Evolutionary conservation across 2,888 invertebrate species (phyloP), one percentile per base, ranked within the genome.

Genomic region (Ecliptopera silaceata): DNA sequence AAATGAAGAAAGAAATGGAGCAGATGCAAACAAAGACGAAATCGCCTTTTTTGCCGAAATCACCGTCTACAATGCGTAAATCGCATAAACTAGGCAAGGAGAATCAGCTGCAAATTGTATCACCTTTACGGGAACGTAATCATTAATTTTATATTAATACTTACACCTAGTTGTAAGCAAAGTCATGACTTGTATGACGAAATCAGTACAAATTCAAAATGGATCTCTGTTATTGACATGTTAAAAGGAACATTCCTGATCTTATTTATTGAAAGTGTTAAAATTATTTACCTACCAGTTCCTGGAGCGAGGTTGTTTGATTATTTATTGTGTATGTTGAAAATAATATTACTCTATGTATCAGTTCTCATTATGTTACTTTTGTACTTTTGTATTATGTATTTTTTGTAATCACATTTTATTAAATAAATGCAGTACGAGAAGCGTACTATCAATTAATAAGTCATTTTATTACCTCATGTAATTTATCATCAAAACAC

Each of bases 91-190:
- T 89, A 39, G 90, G 91, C 49, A 91, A 91, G 71, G 91, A 91
- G 70, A 91, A 91, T 65, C 54, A 59, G 18, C 57, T 86, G 32
- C 86, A 79, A 58, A 70, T 78, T 4, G 75, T 90, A n/a, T 90
- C 91, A n/a, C 91, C 91, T 0, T 63, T 91, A 17, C 75, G 91
- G 34, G 91, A 91, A 69, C 80, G 91, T 44, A 91, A 91, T 70
- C 83, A 88, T 70, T 56, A 39, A 34, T 39, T 51, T 13, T 48
- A 43, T 20, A 17, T 48, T 42, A 13, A 17, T 32, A 32, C 22
- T 3, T 4, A 13, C 13, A 38, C 36, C 15, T 17, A 15, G 22
- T 22, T 12, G 3, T n/a, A 2, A 49, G 32, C 26, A 8, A 26
- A 26, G 8, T 46, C 20, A 31, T 50, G 4, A 56, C 3, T 8